Evolutionary conservation across 2,797 vertebrate genomes (phyloP).

Genomic region (Diplodus puntazzo): DNA sequence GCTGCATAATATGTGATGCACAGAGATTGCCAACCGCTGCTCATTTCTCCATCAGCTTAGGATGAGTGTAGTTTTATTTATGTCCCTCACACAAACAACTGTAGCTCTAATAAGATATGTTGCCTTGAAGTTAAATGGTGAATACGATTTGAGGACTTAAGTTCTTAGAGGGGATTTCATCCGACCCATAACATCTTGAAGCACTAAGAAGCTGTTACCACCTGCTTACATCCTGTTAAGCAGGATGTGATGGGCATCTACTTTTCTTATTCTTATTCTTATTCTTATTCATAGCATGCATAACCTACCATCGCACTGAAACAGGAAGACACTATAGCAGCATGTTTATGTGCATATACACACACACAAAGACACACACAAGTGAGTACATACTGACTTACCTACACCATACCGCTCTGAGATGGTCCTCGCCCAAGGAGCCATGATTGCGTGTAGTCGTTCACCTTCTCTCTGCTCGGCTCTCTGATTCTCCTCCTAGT

Average conservation of each 20-base stretch:
- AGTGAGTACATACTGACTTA: slow-evolving; percentile 63
- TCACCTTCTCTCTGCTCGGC: slow-evolving; percentile 1
- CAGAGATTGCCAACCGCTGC: slow-evolving; percentile 1
- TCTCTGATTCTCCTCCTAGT: slow-evolving; percentile 24
- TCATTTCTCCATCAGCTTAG: slow-evolving; percentile 15
- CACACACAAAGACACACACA: slow-evolving; percentile 1
- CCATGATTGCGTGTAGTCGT: slow-evolving; percentile 70
- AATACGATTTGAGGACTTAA: slow-evolving; percentile 16
- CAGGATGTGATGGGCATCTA: slow-evolving; percentile 66
- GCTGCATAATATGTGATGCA: slow-evolving; percentile 18
- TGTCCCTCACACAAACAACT: neutral
- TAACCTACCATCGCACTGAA: slow-evolving; percentile 2
- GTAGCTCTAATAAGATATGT: neutral
- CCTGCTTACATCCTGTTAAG: slow-evolving; percentile 78
- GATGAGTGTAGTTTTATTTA: slow-evolving; percentile 11
- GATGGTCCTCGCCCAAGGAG: slow-evolving; percentile 80
- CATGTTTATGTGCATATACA: slow-evolving; percentile 6
- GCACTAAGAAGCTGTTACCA: slow-evolving; percentile 45
- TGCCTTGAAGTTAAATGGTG: neutral
- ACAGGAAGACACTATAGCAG: slow-evolving; percentile 7
- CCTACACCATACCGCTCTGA: slow-evolving; percentile 83
- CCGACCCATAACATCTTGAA: slow-evolving; percentile 17
- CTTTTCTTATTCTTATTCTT: slow-evolving; percentile 1
- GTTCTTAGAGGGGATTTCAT: neutral
- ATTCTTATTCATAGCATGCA: neutral